phyloP scores from a whole-genome alignment of 2,113 vertebrate genomes.

The Cochlearius cochlearius region DNA sequence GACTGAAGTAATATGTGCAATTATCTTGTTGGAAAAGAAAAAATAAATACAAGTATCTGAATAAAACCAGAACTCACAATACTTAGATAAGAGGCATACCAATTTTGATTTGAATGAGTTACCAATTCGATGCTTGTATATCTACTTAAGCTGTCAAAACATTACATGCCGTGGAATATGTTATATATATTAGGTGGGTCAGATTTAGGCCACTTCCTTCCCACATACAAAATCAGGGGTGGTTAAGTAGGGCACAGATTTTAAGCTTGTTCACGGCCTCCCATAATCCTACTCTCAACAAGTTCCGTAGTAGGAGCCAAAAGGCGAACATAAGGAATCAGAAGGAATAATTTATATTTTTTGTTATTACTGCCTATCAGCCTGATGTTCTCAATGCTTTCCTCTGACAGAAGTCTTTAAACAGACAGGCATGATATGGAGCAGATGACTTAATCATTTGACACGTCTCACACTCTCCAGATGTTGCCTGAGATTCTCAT shows the following conservation, averaged over 20 bases:
- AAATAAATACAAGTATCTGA: constrained; percentile 65
- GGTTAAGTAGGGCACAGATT: constrained; percentile 7
- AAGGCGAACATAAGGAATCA: not conserved
- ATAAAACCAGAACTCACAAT: constrained; percentile 60
- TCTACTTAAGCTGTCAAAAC: constrained; percentile 68
- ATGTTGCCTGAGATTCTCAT: not conserved
- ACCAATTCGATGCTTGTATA: not conserved
- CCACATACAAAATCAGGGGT: constrained; percentile 27
- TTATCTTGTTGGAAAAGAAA: constrained; percentile 61
- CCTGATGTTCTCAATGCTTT: not conserved
- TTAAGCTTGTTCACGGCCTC: constrained; percentile 8
- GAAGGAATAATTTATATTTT: not conserved
- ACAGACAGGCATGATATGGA: not conserved
- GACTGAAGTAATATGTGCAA: constrained; percentile 25
- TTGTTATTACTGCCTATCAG: not conserved
- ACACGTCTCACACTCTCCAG: not conserved
- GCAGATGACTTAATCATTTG: constrained; percentile 26
- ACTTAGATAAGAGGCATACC: constrained; percentile 50
- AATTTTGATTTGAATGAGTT: constrained; percentile 45
- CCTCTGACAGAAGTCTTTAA: not conserved
- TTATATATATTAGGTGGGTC: constrained; percentile 53
- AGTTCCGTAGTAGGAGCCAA: not conserved
- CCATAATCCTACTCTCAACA: constrained; percentile 11
- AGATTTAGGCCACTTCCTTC: constrained; percentile 65
- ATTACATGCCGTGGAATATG: constrained; percentile 38